phyloP scores from a whole-genome alignment of 2,888 invertebrate species.

The Parascotia fuliginaria region DNA sequence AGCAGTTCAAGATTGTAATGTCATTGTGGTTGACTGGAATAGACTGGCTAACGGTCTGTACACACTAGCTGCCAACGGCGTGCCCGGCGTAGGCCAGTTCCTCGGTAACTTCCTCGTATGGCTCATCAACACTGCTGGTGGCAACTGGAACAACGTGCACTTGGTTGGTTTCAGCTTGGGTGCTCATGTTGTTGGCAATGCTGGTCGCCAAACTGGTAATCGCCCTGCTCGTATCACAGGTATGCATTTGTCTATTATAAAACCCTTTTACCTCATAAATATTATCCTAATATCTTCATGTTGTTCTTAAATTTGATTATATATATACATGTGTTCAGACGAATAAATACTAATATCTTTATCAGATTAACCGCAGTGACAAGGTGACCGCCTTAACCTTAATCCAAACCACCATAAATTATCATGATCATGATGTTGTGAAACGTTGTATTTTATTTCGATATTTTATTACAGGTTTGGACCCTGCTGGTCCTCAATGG shows the following conservation, averaged over 20 bases:
- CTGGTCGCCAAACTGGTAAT: conserved; percentile 53
- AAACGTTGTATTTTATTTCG: background rate
- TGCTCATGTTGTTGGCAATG: conserved; percentile 68
- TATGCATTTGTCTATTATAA: no score
- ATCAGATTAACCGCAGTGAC: no score
- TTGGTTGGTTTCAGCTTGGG: conserved; percentile 73
- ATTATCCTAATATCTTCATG: no score
- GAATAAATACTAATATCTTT: no score
- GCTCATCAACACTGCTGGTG: conserved; percentile 61
- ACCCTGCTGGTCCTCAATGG: conserved; percentile 71
- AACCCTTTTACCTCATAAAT: no score
- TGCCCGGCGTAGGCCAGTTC: conserved; percentile 56
- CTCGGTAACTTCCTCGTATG: conserved; percentile 63
- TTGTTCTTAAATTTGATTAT: no score
- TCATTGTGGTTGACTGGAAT: conserved; percentile 67
- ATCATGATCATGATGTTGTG: no score
- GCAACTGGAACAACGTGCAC: conserved; percentile 66
- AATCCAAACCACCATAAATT: no score
- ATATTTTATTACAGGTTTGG: conserved; percentile 51
- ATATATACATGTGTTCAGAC: no score
- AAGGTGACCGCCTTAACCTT: no score
- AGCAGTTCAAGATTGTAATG: conserved; percentile 55
- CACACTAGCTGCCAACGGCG: conserved; percentile 46
- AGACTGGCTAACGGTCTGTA: conserved; percentile 49
- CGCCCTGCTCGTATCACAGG: conserved; percentile 62